Evolutionary conservation across 2,797 vertebrate species (phyloP), one percentile per base, ranked within the genome.

Genomic region (Eremophila alpestris): DNA sequence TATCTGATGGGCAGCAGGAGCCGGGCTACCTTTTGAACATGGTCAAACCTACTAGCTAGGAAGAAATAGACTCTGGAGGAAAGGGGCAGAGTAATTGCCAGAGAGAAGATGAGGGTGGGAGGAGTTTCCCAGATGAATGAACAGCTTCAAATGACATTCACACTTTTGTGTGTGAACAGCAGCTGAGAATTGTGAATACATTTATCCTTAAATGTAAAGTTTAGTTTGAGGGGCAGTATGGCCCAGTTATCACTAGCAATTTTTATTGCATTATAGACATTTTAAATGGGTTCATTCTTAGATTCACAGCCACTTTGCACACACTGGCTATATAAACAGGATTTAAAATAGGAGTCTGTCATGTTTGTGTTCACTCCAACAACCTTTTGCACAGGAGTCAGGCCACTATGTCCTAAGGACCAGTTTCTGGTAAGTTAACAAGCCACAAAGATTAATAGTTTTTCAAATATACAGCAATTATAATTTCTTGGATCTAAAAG

Each of bases 41-140:
- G 22, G 54, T 65, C 64, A 91, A 80, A 70, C 5, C 4, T 10
- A 93, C 19, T 23, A 70, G 78, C 13, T 32, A 80, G 83, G 43
- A 87, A 87, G 62, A 80, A 89, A 81, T 1, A 89, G 60, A 55
- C 71, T 58, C 56, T 71, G 75, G 48, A 77, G 18, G 30, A 85
- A 91, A 92, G 65, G n/a, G 58, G 34, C 69, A 92, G 79, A 71
- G 64, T 83, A 94, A 94, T 83, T 68, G 79, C 64, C 78, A 71
- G 69, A 87, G 41, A 89, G 58, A 68, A 90, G 87, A 87, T 12
- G 23, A 75, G 26, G 36, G 23, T 55, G 59, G 36, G 40, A 52
- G 52, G 7, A 85, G n/a, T 65, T 69, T 93, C 79, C 65, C 71
- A 91, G 36, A 36, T 63, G 40, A 79, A 43, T 46, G 54, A 94